A percentile compares a stretch with the other conserved stretches of the same genome.
Conservation (phyloP, 2,888 invertebrate species). For the Allacma fusca region DNA sequence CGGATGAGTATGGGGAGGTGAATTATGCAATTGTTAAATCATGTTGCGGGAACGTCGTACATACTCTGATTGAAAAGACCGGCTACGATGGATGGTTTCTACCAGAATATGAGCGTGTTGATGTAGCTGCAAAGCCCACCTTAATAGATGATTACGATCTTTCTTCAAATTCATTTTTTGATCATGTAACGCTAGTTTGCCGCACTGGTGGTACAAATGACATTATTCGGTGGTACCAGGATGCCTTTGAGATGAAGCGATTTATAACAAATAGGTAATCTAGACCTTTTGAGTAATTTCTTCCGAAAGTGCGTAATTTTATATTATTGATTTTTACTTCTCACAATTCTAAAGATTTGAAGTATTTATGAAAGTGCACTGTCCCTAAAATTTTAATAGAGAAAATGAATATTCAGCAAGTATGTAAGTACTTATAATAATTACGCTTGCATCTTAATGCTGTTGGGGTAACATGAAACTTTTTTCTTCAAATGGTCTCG, state of each 20-base stretch:
- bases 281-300: not conserved
- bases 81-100: conserved; percentile 64
- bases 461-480: no score
- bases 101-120: conserved; percentile 63
- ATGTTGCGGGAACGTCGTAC: conserved; percentile 65
- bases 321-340: no score
- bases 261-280: conserved; percentile 64
- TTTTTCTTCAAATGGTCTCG: no score
- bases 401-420: no score
- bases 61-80: conserved; percentile 65
- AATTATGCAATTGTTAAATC: conserved; percentile 64
- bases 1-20: conserved; percentile 63
- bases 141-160: not conserved
- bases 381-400: no score
- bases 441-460: no score
- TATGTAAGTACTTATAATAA: no score
- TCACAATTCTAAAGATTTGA: no score
- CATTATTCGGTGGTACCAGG: conserved; percentile 65
- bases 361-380: no score
- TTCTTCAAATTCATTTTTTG: conserved; percentile 62
- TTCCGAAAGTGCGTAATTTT: no score
- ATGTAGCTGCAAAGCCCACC: not conserved
- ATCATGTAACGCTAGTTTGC: conserved; percentile 66
- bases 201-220: conserved; percentile 62
- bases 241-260: conserved; percentile 65